These are phyloP conservation scores for Amphiprion percula DNA, from an alignment of 2,113 vertebrate genomes.

Conservation along the genomic window DNA sequence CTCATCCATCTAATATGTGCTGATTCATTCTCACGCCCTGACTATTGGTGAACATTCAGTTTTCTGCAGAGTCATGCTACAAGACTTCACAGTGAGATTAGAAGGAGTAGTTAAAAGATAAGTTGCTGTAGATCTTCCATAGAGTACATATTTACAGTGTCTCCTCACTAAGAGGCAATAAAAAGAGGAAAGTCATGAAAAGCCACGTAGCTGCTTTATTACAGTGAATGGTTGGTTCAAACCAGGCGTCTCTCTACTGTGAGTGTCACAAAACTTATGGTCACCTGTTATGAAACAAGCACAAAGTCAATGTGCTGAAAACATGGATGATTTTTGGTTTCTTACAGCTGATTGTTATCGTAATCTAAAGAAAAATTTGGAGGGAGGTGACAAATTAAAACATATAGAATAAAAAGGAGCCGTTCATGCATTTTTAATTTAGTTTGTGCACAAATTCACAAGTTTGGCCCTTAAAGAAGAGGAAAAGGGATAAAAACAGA, in stretches of 20 bases:
- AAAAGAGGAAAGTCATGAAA: constrained; percentile 45
- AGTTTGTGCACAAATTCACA: too few relatives aligned
- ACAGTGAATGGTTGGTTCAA: constrained; percentile 18
- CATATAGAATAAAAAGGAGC: too few relatives aligned
- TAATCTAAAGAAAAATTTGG: too few relatives aligned
- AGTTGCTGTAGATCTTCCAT: constrained; percentile 16
- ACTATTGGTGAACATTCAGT: neutral
- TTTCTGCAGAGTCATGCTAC: constrained; percentile 5
- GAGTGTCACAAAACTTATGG: neutral
- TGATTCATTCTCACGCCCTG: neutral
- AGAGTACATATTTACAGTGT: constrained; percentile 5
- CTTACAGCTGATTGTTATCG: too few relatives aligned
- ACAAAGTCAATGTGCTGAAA: neutral
- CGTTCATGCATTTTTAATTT: too few relatives aligned
- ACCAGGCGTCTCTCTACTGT: constrained; percentile 3
- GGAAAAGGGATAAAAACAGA: too few relatives aligned
- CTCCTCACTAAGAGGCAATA: neutral
- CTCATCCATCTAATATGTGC: neutral
- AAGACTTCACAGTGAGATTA: constrained; percentile 29
- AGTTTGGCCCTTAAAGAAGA: too few relatives aligned
- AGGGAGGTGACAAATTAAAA: too few relatives aligned
- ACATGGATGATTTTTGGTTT: neutral
- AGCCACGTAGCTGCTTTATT: constrained; percentile 9
- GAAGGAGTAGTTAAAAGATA: constrained; percentile 24
- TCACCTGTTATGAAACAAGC: neutral